Evolutionary conservation across 2,888 invertebrate species (phyloP), one percentile per base, ranked within the genome.

Genomic region (Atrina japonica): DNA sequence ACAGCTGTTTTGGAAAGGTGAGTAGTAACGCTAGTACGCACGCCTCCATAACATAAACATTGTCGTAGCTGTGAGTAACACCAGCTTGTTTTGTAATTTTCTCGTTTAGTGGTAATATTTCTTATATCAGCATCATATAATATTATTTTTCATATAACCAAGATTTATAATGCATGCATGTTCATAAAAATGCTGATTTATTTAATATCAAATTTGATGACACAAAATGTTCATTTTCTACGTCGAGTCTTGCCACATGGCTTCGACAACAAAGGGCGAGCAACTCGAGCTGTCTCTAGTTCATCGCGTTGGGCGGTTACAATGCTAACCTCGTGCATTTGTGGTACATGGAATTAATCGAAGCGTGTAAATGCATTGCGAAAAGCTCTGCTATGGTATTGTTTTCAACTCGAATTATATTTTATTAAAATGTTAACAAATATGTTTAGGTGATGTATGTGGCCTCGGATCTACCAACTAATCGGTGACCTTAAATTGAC

Each of bases 21-120:
- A 83, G 87, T 84, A 76, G 84, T 84, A 83, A 81, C 77, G 80
- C 77, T 73, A 76, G 80, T 86, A 85, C 84, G 77, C 84, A 83
- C 81, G 83, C 81, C 77, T 78, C 76, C 71, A 79, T 72, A 80
- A 82, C 80, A 86, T 85, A 86, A 86, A 86, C 86, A 86, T 85
- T 85, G 83, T 78, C 84, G 86, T 86, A 86, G 70, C 49, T 25
- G 56, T 59, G 58, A 58, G 59, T 66, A 66, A 60, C 50, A 45
- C 43, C 21, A 56, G 61, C 71, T 71, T 71, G 71, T 71, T 71
- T 71, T 43, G 71, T 66, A 58, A 66, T 60, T 66, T 66, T 61
- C 52, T 56, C 40, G 25, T 56, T 30, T 55, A 29, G 30, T 18
- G 23, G 16, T 23, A 2, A 21, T 45, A 14, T 30, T 18, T 43